A percentile compares a stretch with the other conserved stretches of the same genome.
These are phyloP conservation scores for Aspidapion aeneum DNA, from an alignment of 2,888 invertebrate genomes.

Conservation along the genomic window DNA sequence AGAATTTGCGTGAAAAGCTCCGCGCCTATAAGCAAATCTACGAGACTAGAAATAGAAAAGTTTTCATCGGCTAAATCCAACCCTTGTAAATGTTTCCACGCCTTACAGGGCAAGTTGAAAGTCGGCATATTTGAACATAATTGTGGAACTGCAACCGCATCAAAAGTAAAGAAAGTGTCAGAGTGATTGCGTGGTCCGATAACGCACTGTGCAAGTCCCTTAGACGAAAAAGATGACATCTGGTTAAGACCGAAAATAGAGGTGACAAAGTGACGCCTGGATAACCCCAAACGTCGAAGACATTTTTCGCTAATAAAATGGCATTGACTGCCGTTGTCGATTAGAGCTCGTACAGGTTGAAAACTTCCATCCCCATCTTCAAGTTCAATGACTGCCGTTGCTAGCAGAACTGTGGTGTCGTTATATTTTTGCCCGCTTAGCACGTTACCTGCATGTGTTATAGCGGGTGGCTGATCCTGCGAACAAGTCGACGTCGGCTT, in stretches of 20 bases:
- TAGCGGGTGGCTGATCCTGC: too few relatives aligned
- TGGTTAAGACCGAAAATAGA: constrained; percentile 5
- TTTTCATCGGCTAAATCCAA: constrained; percentile 6
- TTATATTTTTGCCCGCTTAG: too few relatives aligned
- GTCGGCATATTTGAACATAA: constrained; percentile 6
- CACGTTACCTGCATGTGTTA: too few relatives aligned
- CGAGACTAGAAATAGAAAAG: background rate
- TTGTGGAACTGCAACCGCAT: background rate
- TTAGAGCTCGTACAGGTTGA: constrained; percentile 2
- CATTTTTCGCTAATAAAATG: constrained; percentile 8
- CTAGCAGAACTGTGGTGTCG: constrained; percentile 2
- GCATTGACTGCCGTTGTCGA: constrained; percentile 1
- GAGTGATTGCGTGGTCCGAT: background rate
- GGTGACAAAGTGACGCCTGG: background rate
- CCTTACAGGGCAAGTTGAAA: background rate
- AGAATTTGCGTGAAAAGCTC: background rate
- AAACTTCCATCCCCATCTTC: background rate
- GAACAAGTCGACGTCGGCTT: too few relatives aligned
- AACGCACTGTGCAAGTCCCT: constrained; percentile 2
- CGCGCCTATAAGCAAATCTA: background rate
- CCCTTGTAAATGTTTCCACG: background rate
- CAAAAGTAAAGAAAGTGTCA: constrained; percentile 3
- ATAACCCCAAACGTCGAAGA: constrained; percentile 1
- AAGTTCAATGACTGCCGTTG: constrained; percentile 5
- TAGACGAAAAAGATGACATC: constrained; percentile 4